Conservation (phyloP, 2,797 vertebrate genomes). For the Sebastes miniatus region DNA sequence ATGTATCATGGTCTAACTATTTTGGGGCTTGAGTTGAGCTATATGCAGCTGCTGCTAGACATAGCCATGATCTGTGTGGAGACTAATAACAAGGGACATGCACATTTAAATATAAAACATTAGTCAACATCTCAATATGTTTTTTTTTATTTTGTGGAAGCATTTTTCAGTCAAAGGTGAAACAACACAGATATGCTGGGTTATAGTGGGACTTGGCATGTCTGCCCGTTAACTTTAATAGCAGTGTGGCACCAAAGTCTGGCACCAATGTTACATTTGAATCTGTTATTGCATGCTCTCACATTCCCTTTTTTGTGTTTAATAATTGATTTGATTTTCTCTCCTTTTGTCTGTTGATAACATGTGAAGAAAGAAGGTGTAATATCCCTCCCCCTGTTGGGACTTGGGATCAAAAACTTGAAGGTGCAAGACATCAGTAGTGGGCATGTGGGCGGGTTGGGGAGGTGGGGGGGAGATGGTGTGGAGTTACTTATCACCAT, state of each 20-base stretch:
- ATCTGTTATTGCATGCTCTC: slow-evolving; percentile 16
- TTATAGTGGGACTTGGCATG: neutral
- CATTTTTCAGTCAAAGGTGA: neutral
- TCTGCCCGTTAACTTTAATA: neutral
- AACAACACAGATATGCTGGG: neutral
- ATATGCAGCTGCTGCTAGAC: neutral
- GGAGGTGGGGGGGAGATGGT: slow-evolving; percentile 21
- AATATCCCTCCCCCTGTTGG: slow-evolving; percentile 41
- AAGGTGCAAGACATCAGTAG: slow-evolving; percentile 36
- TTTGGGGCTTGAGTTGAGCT: neutral
- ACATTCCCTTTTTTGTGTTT: slow-evolving; percentile 32
- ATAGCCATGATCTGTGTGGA: neutral
- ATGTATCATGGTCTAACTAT: neutral
- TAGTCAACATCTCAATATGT: neutral
- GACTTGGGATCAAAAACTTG: slow-evolving; percentile 24
- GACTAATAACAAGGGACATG: neutral
- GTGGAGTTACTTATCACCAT: slow-evolving; percentile 80
- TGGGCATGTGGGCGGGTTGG: slow-evolving; percentile 1
- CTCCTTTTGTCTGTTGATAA: neutral
- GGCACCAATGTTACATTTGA: neutral
- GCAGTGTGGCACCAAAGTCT: neutral
- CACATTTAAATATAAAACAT: neutral
- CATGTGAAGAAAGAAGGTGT: slow-evolving; percentile 9
- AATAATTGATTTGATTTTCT: slow-evolving; percentile 11
- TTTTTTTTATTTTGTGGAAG: neutral